Evolutionary conservation across 2,797 vertebrate genomes (phyloP), one percentile per base, ranked within the genome.

Genomic region (Chaetodon trifasciatus): DNA sequence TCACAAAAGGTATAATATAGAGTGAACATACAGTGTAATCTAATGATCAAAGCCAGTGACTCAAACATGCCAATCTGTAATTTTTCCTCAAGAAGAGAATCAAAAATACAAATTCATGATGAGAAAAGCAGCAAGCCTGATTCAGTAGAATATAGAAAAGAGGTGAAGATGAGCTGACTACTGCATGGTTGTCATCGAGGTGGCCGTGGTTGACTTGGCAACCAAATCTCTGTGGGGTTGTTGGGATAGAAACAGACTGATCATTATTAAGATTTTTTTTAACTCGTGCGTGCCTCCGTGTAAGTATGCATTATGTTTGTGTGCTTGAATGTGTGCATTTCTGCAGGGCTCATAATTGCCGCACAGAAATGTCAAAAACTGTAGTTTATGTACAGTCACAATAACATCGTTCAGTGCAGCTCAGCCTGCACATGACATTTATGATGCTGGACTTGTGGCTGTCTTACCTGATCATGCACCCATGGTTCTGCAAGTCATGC

Each of bases 161-260:
- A 89, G 47, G 64, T 68, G 83, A 88, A 82, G 81, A 62, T 50
- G 70, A 78, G 75, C 76, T 77, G 83, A 78, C 69, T 79, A 53
- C 62, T 71, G 81, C 79, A 56, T 61, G 74, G 76, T 74, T 86
- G 88, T 87, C 89, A 86, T 82, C 11, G 67, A 85, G 76, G 88
- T 84, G 87, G 86, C 88, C 42, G 76, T 81, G 83, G 93, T 92
- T 94, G 93, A 94, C 91, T 91, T 93, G 91, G 92, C 89, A 94
- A 93, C 93, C 84, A 56, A 91, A 89, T 89, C 91, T 91, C 90
- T 77, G 79, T 35, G 85, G 84, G 74, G 78, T 76, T 81, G 86
- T 87, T 86, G 84, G 81, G 82, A 89, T 85, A 86, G 86, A 91
- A 90, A 88, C 85, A 83, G 83, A 68, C 63, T 39, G 56, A 87